phyloP scores from a whole-genome alignment of 2,888 invertebrate genomes.

The Metacarcinus magister region DNA sequence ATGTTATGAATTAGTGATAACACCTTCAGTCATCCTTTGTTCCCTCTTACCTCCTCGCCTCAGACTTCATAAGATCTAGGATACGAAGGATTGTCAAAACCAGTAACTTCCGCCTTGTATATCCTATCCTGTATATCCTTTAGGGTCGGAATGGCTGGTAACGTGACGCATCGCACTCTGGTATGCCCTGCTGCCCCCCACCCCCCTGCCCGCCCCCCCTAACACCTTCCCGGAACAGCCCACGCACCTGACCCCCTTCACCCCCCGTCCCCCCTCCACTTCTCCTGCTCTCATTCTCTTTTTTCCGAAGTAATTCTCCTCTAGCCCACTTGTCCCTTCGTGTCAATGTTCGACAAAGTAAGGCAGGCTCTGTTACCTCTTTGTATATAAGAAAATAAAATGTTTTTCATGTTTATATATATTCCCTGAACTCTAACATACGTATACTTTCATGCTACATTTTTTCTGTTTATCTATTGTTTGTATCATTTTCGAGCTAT shows the following conservation, averaged over 20 bases:
- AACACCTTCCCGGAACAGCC: conserved; percentile 38
- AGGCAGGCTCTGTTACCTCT: not conserved
- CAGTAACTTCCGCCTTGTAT: not conserved
- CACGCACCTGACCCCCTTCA: not conserved
- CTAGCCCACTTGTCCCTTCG: not conserved
- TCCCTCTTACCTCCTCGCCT: not conserved
- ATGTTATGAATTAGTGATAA: not conserved
- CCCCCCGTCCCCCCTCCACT: not conserved
- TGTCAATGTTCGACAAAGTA: not conserved
- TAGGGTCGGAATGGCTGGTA: not conserved
- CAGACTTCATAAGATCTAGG: not conserved
- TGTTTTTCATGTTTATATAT: not conserved
- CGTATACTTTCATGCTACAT: not conserved
- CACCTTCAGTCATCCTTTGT: not conserved
- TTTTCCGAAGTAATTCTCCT: not conserved
- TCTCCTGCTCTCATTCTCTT: not conserved
- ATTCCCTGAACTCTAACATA: not conserved
- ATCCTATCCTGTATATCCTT: not conserved
- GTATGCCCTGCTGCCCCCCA: not conserved
- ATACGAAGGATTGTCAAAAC: not conserved
- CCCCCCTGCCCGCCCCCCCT: not conserved
- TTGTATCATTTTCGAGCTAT: not conserved
- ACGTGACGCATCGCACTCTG: conserved; percentile 33
- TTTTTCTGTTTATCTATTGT: not conserved
- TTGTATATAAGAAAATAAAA: not conserved